Conservation (phyloP, 2,113 vertebrate genomes). For the Corynorhinus townsendii region DNA sequence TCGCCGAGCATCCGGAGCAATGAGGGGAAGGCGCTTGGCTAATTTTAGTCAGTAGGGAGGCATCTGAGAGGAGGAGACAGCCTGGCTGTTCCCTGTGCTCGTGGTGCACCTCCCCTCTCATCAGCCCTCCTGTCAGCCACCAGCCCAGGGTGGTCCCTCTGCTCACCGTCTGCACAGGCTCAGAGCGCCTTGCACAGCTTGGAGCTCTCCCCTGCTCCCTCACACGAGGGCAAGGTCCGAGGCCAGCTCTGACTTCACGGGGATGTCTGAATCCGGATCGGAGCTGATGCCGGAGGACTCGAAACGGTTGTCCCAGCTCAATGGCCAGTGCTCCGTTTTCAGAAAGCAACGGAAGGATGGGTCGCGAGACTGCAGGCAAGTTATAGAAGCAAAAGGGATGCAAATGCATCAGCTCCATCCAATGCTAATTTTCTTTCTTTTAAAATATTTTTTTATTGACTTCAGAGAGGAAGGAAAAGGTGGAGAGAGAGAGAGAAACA, state of each 20-base stretch:
- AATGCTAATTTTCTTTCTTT: neutral
- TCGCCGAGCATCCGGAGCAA: neutral
- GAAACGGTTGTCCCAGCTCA: neutral
- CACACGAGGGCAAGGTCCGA: neutral
- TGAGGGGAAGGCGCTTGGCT: neutral
- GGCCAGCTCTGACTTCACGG: neutral
- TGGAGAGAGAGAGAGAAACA: too few relatives aligned
- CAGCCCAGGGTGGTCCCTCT: neutral
- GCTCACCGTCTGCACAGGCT: neutral
- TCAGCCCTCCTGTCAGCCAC: neutral
- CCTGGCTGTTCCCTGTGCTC: too few relatives aligned
- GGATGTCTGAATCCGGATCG: neutral
- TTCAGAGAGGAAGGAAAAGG: too few relatives aligned
- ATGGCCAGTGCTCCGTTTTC: neutral
- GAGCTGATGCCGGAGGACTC: neutral
- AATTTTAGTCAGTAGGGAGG: rapidly evolving
- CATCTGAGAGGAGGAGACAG: neutral
- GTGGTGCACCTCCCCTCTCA: neutral
- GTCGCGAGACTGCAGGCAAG: neutral
- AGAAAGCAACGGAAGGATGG: neutral
- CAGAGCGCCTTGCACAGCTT: too few relatives aligned
- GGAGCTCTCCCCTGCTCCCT: neutral
- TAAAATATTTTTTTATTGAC: too few relatives aligned
- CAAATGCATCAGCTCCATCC: too few relatives aligned
- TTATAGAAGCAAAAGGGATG: neutral